Conservation (phyloP, 2,888 invertebrate genomes). For the Microctonus aethiopoides region DNA sequence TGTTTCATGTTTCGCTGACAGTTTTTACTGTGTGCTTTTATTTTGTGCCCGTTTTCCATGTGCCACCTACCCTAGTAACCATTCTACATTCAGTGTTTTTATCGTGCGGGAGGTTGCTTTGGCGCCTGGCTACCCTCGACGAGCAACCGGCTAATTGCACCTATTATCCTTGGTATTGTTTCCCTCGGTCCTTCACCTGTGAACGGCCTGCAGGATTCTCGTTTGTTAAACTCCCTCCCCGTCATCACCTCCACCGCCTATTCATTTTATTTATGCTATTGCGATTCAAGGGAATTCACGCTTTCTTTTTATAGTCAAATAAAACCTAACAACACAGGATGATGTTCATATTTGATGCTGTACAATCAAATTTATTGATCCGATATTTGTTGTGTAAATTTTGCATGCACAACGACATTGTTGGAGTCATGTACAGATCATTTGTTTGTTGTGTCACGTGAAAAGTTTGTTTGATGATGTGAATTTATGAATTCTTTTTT, state of each 20-base stretch:
- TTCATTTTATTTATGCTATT: background rate
- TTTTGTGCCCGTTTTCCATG: conserved; percentile 14
- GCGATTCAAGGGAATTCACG: conserved; percentile 7
- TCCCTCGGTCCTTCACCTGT: conserved; percentile 17
- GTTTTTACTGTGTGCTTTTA: background rate
- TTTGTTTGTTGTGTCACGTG: no score
- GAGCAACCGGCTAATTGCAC: conserved; percentile 42
- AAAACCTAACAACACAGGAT: no score
- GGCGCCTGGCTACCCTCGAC: conserved; percentile 32
- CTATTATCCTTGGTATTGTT: conserved; percentile 47
- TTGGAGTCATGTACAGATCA: no score
- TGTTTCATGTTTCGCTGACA: background rate
- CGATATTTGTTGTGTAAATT: no score
- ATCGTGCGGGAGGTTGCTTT: conserved; percentile 21
- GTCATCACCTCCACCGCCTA: conserved; percentile 7
- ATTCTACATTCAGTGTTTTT: conserved; percentile 29
- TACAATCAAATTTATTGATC: no score
- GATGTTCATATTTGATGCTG: no score
- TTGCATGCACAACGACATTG: no score
- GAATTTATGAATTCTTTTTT: no score
- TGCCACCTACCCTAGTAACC: background rate
- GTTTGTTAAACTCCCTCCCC: background rate
- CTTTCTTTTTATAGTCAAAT: no score
- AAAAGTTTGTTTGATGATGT: no score
- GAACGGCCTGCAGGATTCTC: conserved; percentile 8